phyloP scores from a whole-genome alignment of 2,797 vertebrate genomes.

The Sebastes elongatus region DNA sequence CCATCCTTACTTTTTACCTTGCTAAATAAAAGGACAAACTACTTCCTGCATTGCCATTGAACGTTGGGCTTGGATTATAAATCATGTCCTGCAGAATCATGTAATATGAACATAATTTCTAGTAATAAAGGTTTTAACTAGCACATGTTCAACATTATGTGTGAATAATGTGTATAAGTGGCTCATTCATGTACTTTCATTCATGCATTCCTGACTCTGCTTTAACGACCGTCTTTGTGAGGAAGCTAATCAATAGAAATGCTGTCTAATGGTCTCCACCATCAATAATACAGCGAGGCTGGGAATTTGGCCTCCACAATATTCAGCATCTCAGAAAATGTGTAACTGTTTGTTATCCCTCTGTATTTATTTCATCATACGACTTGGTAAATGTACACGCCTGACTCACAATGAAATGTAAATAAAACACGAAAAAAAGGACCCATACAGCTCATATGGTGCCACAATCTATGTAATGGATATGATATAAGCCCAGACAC shows the following conservation, averaged over 20 bases:
- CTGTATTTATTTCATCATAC: slow-evolving; percentile 31
- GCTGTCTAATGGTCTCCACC: slow-evolving; percentile 69
- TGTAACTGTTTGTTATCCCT: slow-evolving; percentile 20
- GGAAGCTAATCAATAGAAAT: slow-evolving; percentile 64
- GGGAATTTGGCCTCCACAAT: slow-evolving; percentile 19
- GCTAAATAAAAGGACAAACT: background rate
- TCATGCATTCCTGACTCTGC: slow-evolving; percentile 15
- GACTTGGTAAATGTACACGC: slow-evolving; percentile 43
- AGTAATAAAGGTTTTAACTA: background rate
- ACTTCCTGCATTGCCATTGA: background rate
- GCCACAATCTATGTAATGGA: slow-evolving; percentile 15
- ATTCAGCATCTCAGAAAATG: slow-evolving; percentile 15
- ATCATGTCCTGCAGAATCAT: background rate
- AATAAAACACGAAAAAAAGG: slow-evolving; percentile 19
- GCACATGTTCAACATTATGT: slow-evolving; percentile 3
- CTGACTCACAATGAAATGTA: slow-evolving; percentile 12
- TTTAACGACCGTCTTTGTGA: slow-evolving; percentile 11
- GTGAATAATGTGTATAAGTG: slow-evolving; percentile 29
- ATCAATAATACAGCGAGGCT: slow-evolving; percentile 74
- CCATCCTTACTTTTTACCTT: background rate
- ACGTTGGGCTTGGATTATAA: background rate
- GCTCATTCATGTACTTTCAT: slow-evolving; percentile 5
- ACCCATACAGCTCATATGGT: slow-evolving; percentile 13
- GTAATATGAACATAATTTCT: background rate
- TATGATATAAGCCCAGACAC: background rate